Evolutionary conservation across 2,113 vertebrate genomes (phyloP), one percentile per base, ranked within the genome.

Genomic region (Megatriorchis doriae): DNA sequence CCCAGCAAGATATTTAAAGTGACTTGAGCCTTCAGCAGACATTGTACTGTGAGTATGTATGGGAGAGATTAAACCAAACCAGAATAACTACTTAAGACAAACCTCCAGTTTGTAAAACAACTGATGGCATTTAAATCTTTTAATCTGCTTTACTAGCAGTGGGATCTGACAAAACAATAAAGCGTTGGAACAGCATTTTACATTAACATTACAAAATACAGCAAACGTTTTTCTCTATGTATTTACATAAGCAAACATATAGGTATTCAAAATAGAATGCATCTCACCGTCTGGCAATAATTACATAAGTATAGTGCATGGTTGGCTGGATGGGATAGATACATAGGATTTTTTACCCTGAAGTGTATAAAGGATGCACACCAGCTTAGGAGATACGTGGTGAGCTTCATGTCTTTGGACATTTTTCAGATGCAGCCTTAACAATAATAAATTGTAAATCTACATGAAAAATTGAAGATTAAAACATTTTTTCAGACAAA

Each of bases 251-350:
- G 93, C 93, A 83, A 95, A 96, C 94, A 81, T 90, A 83, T 65
- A 90, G 68, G 85, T 95, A 97, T 90, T 97, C 96, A 96, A 95
- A 97, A 98, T 97, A 96, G 94, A 97, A 97, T 97, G 97, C 92
- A 95, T 96, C 74, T 97, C 92, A 94, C 82, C 0, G 0, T 89
- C 93, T 96, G 95, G 96, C 92, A 97, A 45, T 92, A 97, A 92
- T 96, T 96, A 94, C 89, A 55, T 88, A 95, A 71, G 66, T 97
- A 94, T 92, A 97, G 95, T 94, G 90, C 88, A 90, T 94, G 92
- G 89, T 34, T 93, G 95, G 81, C 61, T 90, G 88, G 56, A 89
- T 91, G 73, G 79, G 84, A 47, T 96, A 94, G 66, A 63, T 91
- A 94, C 91, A 92, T 67, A 74, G 80, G 86, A 93, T 47, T 95